A percentile compares a stretch with the other conserved stretches of the same genome.
Evolutionary conservation across 2,797 vertebrate species (phyloP).

Genomic region (Rhynchotus rufescens): DNA sequence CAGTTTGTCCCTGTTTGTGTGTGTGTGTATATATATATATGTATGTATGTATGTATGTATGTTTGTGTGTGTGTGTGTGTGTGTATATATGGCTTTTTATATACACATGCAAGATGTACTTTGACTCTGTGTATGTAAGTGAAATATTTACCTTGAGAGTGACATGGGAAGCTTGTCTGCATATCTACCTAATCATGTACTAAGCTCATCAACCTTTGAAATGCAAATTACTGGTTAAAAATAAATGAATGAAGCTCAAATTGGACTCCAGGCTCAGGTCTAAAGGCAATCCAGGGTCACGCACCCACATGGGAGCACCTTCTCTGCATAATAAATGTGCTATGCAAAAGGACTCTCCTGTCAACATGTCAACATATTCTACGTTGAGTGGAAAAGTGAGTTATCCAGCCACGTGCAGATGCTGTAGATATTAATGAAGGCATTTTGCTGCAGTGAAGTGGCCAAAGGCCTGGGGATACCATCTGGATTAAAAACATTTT

Average conservation of each 20-base stretch:
- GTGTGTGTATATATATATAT: background rate
- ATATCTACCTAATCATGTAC: background rate
- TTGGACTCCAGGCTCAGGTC: background rate
- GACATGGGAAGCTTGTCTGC: background rate
- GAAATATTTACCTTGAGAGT: background rate
- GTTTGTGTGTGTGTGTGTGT: too few species aligned
- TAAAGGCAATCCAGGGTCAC: background rate
- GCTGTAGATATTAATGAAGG: background rate
- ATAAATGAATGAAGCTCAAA: background rate
- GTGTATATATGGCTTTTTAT: too few species aligned
- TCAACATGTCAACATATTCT: background rate
- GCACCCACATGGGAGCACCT: fast-evolving
- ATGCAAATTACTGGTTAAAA: background rate
- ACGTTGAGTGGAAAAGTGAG: background rate
- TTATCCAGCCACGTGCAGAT: background rate
- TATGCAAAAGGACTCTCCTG: background rate
- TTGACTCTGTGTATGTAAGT: slow-evolving; percentile 2
- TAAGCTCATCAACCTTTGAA: background rate
- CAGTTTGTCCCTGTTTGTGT: background rate
- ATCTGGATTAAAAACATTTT: background rate
- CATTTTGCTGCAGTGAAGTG: background rate
- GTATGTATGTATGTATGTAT: too few species aligned
- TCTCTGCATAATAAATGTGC: background rate
- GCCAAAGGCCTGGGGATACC: background rate
- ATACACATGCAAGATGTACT: background rate